Conservation (phyloP, 2,888 invertebrate species). For the Leptinotarsa tumamoca region DNA sequence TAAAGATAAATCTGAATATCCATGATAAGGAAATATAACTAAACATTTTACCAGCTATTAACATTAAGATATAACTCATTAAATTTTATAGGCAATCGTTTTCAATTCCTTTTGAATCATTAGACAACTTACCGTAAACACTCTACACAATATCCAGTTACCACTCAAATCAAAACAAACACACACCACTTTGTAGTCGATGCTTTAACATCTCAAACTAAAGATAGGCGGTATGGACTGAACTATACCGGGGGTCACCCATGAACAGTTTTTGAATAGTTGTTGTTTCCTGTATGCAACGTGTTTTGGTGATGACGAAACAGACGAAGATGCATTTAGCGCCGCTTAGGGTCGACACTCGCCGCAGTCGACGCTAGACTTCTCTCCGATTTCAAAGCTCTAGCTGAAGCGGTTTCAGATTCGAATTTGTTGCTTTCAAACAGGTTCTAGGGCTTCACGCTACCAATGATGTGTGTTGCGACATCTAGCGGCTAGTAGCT, state of each 20-base stretch:
- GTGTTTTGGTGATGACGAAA: slow-evolving; percentile 33
- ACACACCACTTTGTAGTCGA: slow-evolving; percentile 18
- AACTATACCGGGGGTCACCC: slow-evolving; percentile 10
- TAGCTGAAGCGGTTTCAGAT: slow-evolving; percentile 50
- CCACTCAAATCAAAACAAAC: slow-evolving; percentile 34
- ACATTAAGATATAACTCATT: not conserved
- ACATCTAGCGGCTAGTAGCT: not conserved
- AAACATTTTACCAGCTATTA: too few relatives aligned
- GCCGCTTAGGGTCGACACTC: slow-evolving; percentile 48
- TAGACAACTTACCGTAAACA: slow-evolving; percentile 34
- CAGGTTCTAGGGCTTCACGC: slow-evolving; percentile 44
- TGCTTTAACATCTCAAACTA: not conserved
- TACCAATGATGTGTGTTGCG: not conserved
- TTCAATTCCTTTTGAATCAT: not conserved
- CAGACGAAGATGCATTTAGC: slow-evolving; percentile 45
- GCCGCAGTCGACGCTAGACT: slow-evolving; percentile 47
- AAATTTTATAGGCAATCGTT: not conserved
- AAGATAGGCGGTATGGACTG: slow-evolving; percentile 4
- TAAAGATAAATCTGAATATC: too few relatives aligned
- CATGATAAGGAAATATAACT: too few relatives aligned
- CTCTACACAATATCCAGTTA: slow-evolving; percentile 48
- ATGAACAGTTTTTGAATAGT: not conserved
- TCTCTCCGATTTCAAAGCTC: slow-evolving; percentile 51
- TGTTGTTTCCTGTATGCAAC: slow-evolving; percentile 35
- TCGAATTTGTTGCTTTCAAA: slow-evolving; percentile 53